Evolutionary conservation across 1,140 invertebrate species (phyloP), one percentile per base, ranked within the genome.

Genomic region (Tyrophagus putrescentiae): DNA sequence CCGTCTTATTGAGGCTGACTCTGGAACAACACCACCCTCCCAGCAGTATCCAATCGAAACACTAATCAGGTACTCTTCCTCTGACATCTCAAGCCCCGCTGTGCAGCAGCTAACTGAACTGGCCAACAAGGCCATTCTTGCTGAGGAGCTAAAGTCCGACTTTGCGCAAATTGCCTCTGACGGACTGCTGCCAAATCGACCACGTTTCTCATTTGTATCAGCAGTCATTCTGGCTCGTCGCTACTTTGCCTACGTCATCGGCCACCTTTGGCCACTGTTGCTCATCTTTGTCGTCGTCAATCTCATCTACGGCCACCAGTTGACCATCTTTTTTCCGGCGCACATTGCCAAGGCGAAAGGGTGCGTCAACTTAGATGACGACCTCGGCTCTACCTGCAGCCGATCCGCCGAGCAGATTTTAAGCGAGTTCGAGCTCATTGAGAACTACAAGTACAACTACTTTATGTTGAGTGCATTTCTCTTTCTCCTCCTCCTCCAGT

Each of bases 311-410:
- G 18, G 41, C 25, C 25, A 21, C 18, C 41, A 21, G 25, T 42
- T 42, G 41, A 42, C 18, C 25, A n/a, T 31, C 1, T 27, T 54
- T 13, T 54, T 54, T 33, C 31, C 18, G n/a, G 13, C 7, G 2
- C 18, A 54, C 3, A 54, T 54, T 4, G 25, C 11, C 39, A 16
- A 27, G 5, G 1, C 13, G 1, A 4, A 31, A 2, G 52, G 52
- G 32, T 54, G 52, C 21, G 21, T 54, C 1, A 54, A 54, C 27
- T 23, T 54, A 1, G 52, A 54, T 23, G 52, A 54, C 13, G 52
- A 54, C 27, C 39, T 54, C 27, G 39, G 39, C 25, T 34, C 32
- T 33, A 54, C 52, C 1, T 54, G 52, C 16, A 23, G 31, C 13
- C 27, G 31, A 27, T n/a, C 52, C 27, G 27, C 13, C 2, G 52